These are phyloP conservation scores for Agelaius phoeniceus DNA, from an alignment of 2,113 vertebrate genomes.

Conservation along the genomic window DNA sequence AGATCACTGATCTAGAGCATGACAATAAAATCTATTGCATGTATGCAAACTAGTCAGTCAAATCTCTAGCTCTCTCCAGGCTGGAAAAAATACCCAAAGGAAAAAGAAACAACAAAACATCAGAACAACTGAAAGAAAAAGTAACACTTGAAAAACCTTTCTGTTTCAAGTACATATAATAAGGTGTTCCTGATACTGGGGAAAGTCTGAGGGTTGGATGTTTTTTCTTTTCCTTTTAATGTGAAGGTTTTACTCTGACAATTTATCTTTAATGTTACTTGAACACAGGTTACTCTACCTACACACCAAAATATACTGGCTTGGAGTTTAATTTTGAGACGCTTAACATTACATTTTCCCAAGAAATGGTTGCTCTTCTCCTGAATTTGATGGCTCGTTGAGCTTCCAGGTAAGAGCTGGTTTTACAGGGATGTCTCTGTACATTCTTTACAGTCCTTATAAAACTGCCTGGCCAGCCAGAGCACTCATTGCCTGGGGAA, in stretches of 20 bases:
- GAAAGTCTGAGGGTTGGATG: neutral
- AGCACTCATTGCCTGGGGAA: constrained; percentile 39
- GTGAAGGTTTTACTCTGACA: constrained; percentile 6
- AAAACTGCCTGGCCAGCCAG: constrained; percentile 23
- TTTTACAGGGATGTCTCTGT: constrained; percentile 43
- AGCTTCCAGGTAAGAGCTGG: constrained; percentile 35
- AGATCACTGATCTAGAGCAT: neutral
- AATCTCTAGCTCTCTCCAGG: neutral
- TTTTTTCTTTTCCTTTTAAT: neutral
- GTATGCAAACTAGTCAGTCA: neutral
- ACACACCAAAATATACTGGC: neutral
- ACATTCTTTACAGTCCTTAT: constrained; percentile 55
- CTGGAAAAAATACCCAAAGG: neutral
- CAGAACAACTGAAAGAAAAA: neutral
- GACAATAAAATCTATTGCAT: neutral
- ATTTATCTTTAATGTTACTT: constrained; percentile 2
- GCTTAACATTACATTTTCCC: constrained; percentile 34
- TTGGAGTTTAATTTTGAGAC: constrained; percentile 43
- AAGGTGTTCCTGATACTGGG: neutral
- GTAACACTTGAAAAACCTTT: neutral
- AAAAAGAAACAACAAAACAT: neutral
- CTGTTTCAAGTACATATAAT: neutral
- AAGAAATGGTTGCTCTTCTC: constrained; percentile 25
- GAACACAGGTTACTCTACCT: neutral
- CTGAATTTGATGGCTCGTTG: constrained; percentile 46